A percentile compares a stretch with the other conserved stretches of the same genome.
phyloP scores from a whole-genome alignment of 2,888 invertebrate species.

The Atrina japonica region DNA sequence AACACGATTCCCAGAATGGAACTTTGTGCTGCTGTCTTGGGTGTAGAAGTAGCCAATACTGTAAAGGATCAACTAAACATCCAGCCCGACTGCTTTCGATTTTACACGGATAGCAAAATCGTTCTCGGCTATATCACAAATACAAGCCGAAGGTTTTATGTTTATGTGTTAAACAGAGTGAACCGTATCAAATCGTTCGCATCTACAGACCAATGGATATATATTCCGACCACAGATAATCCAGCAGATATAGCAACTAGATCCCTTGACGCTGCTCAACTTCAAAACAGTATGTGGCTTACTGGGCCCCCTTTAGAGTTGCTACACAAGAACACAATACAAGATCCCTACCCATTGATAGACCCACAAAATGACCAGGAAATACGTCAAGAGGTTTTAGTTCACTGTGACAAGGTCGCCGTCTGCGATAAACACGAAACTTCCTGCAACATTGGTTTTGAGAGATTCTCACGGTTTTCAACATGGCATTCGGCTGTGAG shows the following conservation, averaged over 20 bases:
- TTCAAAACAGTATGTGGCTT: slow-evolving; percentile 1
- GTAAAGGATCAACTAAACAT: not conserved
- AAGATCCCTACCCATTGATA: not conserved
- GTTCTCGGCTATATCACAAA: slow-evolving; percentile 1
- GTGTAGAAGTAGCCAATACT: not conserved
- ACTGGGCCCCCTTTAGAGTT: not conserved
- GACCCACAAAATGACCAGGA: slow-evolving; percentile 4
- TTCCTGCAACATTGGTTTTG: not conserved
- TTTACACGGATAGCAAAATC: slow-evolving; percentile 1
- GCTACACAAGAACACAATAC: not conserved
- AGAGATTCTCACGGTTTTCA: slow-evolving; percentile 9
- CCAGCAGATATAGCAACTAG: slow-evolving; percentile 34
- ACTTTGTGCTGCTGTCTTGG: slow-evolving; percentile 11
- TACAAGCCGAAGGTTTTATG: slow-evolving; percentile 4
- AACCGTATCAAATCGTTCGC: slow-evolving; percentile 1
- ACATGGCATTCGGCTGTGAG: not conserved
- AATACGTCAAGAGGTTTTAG: not conserved
- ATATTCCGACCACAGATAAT: slow-evolving; percentile 12
- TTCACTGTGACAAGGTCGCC: not conserved
- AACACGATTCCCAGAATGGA: slow-evolving; percentile 8
- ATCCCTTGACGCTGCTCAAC: not conserved
- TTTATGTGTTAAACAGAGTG: slow-evolving; percentile 26
- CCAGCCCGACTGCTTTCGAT: not conserved
- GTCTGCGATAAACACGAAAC: too few relatives aligned
- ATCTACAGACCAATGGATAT: slow-evolving; percentile 24